Evolutionary conservation across 2,113 vertebrate species (phyloP).

Genomic region (Anoplopoma fimbria): DNA sequence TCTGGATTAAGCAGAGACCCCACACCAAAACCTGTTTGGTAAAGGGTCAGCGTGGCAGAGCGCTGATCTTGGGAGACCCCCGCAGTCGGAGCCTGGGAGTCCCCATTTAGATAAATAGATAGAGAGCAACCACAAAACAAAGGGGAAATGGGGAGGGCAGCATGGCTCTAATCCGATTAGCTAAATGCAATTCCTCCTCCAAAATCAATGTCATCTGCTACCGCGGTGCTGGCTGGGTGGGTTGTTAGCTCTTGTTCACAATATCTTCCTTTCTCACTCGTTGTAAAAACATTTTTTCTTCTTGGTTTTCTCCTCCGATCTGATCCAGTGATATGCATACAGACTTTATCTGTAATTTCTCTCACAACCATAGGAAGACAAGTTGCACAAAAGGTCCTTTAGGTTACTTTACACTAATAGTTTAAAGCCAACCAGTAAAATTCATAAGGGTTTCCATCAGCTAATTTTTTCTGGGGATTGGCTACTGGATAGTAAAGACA

Average conservation of each 20-base stretch:
- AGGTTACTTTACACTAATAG: background rate
- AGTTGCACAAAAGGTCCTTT: background rate
- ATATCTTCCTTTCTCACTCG: conserved; percentile 35
- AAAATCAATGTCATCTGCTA: conserved; percentile 83
- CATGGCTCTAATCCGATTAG: conserved; percentile 80
- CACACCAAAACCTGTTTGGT: conserved; percentile 26
- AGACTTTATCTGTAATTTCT: conserved; percentile 26
- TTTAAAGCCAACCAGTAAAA: background rate
- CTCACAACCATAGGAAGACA: background rate
- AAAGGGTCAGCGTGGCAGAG: conserved; percentile 19
- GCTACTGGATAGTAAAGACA: background rate
- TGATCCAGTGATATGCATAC: background rate
- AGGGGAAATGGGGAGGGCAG: conserved; percentile 76
- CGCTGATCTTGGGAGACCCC: conserved; percentile 55
- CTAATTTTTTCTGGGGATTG: background rate
- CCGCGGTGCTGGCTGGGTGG: conserved; percentile 39
- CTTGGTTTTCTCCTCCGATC: conserved; percentile 8
- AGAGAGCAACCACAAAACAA: conserved; percentile 80
- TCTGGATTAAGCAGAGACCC: conserved; percentile 35
- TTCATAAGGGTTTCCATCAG: background rate
- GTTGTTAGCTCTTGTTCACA: conserved; percentile 33
- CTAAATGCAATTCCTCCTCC: conserved; percentile 81
- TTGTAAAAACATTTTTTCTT: conserved; percentile 47
- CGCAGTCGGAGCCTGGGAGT: conserved; percentile 64
- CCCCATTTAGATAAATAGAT: conserved; percentile 81